Base-by-base conservation (phyloP, 2,797 vertebrate species). In the Emys orbicularis region DNA sequence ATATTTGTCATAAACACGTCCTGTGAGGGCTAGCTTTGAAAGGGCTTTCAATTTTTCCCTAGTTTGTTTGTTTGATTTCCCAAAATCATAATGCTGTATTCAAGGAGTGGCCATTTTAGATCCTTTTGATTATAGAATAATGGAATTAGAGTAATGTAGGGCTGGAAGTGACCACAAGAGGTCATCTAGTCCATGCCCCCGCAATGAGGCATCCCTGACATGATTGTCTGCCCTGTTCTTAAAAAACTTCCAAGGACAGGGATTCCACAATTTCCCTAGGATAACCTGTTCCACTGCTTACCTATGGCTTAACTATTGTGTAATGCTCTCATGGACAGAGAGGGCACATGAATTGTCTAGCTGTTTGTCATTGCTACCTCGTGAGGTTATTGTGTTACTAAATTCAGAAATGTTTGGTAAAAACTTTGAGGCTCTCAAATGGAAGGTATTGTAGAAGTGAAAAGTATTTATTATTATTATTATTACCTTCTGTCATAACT, bases 11-110 rank as follows among this genome's bases (percentile, higher is more conserved):
- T 94, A 31, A 94, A 77, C 3, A 0, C 8, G 85, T 93, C 16
- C 29, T 81, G 21, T 79, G 91, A 88, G 76, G 59, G 52, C 92
- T 86, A 84, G 81, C 89, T 93, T 85, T 95, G 84, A 96, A 95
- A 65, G 77, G 41, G 21, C 5, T 93, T 90, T 31, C 77, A 41
- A 37, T 16, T 61, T 90, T 96, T 96, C 86, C 92, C 57, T 87
- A n/a, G 57, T 90, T 94, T 86, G 59, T 93, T 89, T 91, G 44
- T 15, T 4, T 49, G 82, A 93, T 59, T 93, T 87, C 31, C 37
- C 52, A 57, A 84, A 93, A 81, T 89, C 4, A 50, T 65, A 77
- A 12, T 3, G 8, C 59, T 85, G 83, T 56, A 61, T 92, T 84
- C 76, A 88, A 89, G 82, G 87, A 93, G 47, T 44, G 61, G 89